phyloP scores from a whole-genome alignment of 2,888 invertebrate species.

The Esperia sulphurella region DNA sequence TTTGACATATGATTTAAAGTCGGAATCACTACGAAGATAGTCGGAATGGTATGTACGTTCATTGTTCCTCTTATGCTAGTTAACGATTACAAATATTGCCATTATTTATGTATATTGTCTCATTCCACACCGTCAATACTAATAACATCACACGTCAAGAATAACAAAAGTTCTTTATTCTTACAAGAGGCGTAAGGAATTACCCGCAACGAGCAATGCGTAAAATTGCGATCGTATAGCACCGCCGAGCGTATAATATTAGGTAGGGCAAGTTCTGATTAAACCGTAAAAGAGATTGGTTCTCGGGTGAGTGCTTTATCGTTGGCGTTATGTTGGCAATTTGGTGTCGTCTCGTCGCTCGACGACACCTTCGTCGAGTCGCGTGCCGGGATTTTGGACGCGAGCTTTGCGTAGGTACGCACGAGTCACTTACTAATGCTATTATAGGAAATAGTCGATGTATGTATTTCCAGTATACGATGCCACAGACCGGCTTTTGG shows the following conservation, averaged over 20 bases:
- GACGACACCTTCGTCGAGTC: neutral
- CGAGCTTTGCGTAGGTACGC: neutral
- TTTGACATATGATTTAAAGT: too few species aligned
- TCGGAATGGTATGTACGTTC: too few species aligned
- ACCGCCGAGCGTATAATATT: constrained; percentile 31
- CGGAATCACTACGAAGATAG: too few species aligned
- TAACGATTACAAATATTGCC: neutral
- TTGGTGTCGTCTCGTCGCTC: constrained; percentile 40
- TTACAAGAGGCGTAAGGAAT: constrained; percentile 7
- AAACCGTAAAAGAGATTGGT: constrained; percentile 76
- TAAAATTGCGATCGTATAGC: constrained; percentile 43
- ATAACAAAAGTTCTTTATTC: constrained; percentile 3
- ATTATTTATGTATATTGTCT: constrained; percentile 6
- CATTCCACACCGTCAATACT: constrained; percentile 1
- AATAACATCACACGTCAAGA: constrained; percentile 2
- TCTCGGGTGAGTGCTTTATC: constrained; percentile 68
- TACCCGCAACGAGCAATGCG: constrained; percentile 32
- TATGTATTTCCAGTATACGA: too few species aligned
- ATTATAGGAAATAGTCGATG: too few species aligned
- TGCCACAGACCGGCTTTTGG: too few species aligned
- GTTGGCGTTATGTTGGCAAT: constrained; percentile 67
- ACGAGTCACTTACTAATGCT: neutral
- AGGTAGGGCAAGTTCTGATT: constrained; percentile 66
- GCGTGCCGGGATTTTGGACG: constrained; percentile 10
- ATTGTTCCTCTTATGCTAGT: too few species aligned